Conservation (phyloP, 2,888 invertebrate genomes). For the Ormyrus nitidulus region DNA sequence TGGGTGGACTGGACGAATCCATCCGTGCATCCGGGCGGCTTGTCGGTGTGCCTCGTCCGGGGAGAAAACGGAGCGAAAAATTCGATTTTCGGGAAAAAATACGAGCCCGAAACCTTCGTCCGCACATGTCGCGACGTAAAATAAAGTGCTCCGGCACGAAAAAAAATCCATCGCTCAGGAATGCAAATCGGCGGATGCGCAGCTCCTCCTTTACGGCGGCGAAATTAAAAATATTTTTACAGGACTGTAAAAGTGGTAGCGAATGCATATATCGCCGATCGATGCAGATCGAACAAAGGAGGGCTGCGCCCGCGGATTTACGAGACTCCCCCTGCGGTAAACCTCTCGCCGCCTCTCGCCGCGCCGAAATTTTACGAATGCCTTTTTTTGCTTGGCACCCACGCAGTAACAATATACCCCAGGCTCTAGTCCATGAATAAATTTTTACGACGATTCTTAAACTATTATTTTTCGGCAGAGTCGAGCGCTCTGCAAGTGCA, state of each 20-base stretch:
- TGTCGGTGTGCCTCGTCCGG: neutral
- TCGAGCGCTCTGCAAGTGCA: neutral
- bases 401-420: conserved; percentile 3
- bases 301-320: conserved; percentile 33
- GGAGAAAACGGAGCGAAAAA: conserved; percentile 30
- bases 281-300: conserved; percentile 23
- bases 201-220: neutral
- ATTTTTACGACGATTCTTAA: conserved; percentile 60
- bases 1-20: too few species aligned
- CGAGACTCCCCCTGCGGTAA: conserved; percentile 54
- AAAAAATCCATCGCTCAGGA: conserved; percentile 41
- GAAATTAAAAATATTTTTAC: conserved; percentile 53
- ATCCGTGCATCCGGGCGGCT: too few species aligned
- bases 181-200: conserved; percentile 48
- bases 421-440: conserved; percentile 56
- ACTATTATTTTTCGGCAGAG: conserved; percentile 46
- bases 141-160: conserved; percentile 17
- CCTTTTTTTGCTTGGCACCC: neutral
- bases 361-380: conserved; percentile 25
- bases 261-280: neutral
- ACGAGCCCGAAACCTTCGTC: conserved; percentile 30
- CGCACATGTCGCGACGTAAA: conserved; percentile 36
- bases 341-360: conserved; percentile 51
- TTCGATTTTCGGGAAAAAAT: conserved; percentile 48
- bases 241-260: conserved; percentile 21